Conservation (phyloP, 2,113 vertebrate genomes). For the Melanerpes formicivorus region DNA sequence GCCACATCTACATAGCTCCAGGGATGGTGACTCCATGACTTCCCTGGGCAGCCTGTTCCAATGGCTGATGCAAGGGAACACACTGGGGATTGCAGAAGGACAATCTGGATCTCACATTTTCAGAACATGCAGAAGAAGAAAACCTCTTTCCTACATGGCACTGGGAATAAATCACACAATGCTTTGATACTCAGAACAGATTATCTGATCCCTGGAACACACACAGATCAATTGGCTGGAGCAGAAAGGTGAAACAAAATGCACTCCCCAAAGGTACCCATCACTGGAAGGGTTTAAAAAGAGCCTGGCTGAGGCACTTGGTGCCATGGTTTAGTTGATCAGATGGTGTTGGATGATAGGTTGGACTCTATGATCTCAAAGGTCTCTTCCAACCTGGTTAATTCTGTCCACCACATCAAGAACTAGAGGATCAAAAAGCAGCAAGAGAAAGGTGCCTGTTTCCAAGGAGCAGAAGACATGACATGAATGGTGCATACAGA, state of each 20-base stretch:
- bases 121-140: not conserved
- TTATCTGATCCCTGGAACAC: not conserved
- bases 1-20: too few relatives aligned
- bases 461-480: not conserved
- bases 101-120: not conserved
- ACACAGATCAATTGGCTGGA: not conserved
- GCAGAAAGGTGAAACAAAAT: not conserved
- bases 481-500: not conserved
- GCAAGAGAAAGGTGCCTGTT: not conserved
- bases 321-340: too few relatives aligned
- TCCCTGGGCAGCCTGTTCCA: too few relatives aligned
- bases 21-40: too few relatives aligned
- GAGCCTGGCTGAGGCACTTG: too few relatives aligned
- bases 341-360: too few relatives aligned
- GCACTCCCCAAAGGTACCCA: not conserved
- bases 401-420: not conserved
- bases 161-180: not conserved
- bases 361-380: too few relatives aligned
- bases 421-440: not conserved
- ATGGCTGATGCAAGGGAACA: not conserved
- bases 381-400: too few relatives aligned
- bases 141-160: not conserved
- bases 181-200: not conserved
- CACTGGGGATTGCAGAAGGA: accelerated
- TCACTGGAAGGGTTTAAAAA: too few relatives aligned